Percentiles rank a stretch among this genome's conserved stretches.
Evolutionary conservation across 2,113 vertebrate species (phyloP).

Genomic region (Melanerpes formicivorus): DNA sequence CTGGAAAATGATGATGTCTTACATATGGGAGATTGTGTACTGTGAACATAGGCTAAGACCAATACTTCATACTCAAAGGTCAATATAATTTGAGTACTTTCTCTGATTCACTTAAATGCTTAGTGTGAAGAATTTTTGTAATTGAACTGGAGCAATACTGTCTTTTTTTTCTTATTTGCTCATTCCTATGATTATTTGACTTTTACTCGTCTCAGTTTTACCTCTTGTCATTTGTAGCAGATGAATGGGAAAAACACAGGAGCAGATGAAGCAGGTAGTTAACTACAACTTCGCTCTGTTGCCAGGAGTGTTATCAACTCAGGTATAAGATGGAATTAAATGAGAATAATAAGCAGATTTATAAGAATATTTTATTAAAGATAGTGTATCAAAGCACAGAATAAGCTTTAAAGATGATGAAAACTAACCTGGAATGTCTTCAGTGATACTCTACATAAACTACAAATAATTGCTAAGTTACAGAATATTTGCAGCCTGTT

Average conservation of each 20-base stretch:
- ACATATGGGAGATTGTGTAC: neutral
- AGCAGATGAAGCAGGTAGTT: neutral
- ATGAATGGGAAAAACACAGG: neutral
- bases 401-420: slow-evolving; percentile 57
- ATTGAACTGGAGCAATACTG: neutral
- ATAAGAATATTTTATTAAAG: slow-evolving; percentile 66
- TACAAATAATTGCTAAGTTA: slow-evolving; percentile 61
- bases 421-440: slow-evolving; percentile 53
- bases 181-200: neutral
- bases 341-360: slow-evolving; percentile 65
- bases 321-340: slow-evolving; percentile 47
- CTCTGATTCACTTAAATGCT: neutral
- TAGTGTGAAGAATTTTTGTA: neutral
- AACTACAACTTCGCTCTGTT: slow-evolving; percentile 9
- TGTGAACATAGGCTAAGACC: neutral
- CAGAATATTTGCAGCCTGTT: slow-evolving; percentile 65
- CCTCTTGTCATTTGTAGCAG: neutral
- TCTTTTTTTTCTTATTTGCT: neutral
- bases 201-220: neutral
- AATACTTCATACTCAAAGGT: neutral
- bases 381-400: slow-evolving; percentile 55
- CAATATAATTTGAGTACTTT: neutral
- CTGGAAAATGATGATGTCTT: neutral
- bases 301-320: neutral
- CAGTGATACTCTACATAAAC: slow-evolving; percentile 20